Conservation (phyloP, 1,140 invertebrate genomes). For the Berghia stephanieae region DNA sequence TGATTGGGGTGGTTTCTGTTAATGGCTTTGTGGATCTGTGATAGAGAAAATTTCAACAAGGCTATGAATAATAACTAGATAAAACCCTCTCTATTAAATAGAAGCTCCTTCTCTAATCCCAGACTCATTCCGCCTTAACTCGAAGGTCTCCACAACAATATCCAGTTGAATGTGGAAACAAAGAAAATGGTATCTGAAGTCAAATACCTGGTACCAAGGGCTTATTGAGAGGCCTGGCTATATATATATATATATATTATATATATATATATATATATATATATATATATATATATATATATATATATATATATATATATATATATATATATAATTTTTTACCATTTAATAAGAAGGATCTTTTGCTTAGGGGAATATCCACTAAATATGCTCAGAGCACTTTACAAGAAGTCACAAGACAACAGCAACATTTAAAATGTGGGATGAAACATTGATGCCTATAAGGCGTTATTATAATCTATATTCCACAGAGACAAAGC, state of each 20-base stretch:
- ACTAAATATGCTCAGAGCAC: background rate
- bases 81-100: too few relatives aligned
- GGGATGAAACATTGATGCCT: background rate
- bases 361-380: background rate
- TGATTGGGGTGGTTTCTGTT: too few relatives aligned
- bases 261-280: background rate
- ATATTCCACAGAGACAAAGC: too few relatives aligned
- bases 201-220: background rate
- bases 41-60: too few relatives aligned
- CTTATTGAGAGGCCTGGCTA: background rate
- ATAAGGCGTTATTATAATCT: too few relatives aligned
- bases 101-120: too few relatives aligned
- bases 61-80: too few relatives aligned
- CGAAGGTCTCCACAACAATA: conserved; percentile 10
- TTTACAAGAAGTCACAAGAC: background rate
- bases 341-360: background rate
- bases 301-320: conserved; percentile 14
- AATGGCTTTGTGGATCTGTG: too few relatives aligned
- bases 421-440: background rate
- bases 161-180: conserved; percentile 9
- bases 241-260: background rate
- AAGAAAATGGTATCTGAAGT: background rate
- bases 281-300: conserved; percentile 5
- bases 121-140: conserved; percentile 62
- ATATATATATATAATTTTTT: conserved; percentile 5